phyloP scores from a whole-genome alignment of 92 coral and sea anemone genomes.

The Parazoanthus atlanticus region DNA sequence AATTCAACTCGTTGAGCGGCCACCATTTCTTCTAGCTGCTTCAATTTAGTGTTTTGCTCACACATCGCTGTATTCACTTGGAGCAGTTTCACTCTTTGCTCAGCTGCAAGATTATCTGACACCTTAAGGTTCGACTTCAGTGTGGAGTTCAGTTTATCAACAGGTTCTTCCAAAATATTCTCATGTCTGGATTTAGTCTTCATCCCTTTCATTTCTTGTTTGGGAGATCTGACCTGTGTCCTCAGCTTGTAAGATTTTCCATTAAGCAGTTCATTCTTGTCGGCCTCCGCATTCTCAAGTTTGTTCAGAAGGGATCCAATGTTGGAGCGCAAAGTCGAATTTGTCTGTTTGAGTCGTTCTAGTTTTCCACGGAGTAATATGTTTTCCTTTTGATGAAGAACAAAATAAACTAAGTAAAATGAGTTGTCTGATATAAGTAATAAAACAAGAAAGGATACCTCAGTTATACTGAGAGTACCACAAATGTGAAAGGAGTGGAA shows the following conservation, averaged over 20 bases:
- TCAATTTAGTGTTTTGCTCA: background rate
- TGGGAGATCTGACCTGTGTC: background rate
- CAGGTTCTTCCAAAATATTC: too few species aligned
- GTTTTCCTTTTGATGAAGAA: conserved; percentile 8
- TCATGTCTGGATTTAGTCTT: too few species aligned
- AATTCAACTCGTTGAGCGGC: background rate
- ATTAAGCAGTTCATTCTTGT: background rate
- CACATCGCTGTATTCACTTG: too few species aligned
- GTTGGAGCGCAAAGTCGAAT: background rate
- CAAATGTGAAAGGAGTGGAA: too few species aligned
- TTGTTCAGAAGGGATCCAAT: background rate
- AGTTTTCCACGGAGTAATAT: conserved; percentile 1
- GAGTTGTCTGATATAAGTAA: too few species aligned
- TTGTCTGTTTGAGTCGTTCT: conserved; percentile 19
- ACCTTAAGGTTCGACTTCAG: too few species aligned
- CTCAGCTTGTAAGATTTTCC: background rate
- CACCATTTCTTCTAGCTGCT: background rate
- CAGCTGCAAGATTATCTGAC: too few species aligned
- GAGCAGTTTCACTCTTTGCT: background rate
- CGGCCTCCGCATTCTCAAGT: background rate
- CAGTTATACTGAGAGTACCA: too few species aligned
- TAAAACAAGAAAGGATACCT: too few species aligned
- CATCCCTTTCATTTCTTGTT: background rate
- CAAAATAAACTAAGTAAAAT: background rate
- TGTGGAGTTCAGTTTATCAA: too few species aligned